Evolutionary conservation across 2,888 invertebrate species (phyloP).

Genomic region (Odontomyia ornata): DNA sequence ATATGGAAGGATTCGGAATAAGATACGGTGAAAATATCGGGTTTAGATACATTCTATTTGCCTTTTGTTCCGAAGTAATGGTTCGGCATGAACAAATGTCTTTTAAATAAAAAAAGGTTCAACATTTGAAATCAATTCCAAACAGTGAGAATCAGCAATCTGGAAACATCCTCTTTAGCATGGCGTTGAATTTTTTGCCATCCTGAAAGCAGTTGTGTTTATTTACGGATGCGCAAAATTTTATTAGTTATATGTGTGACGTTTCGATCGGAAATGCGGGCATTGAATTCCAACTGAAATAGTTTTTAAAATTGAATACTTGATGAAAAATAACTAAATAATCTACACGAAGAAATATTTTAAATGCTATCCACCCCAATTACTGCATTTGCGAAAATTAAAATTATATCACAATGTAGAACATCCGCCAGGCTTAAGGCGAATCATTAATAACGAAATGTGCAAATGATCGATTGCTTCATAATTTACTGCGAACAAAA

Average conservation of each 20-base stretch:
- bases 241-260: too few species aligned
- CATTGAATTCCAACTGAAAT: too few species aligned
- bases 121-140: conserved; percentile 35
- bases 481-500: too few species aligned
- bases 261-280: too few species aligned
- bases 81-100: conserved; percentile 37
- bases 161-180: conserved; percentile 13
- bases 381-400: background rate
- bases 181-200: background rate
- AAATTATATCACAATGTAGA: too few species aligned
- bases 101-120: conserved; percentile 39
- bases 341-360: too few species aligned
- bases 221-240: conserved; percentile 30
- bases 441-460: too few species aligned
- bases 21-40: conserved; percentile 38
- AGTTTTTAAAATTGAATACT: too few species aligned
- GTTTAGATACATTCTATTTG: conserved; percentile 40
- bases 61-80: conserved; percentile 42
- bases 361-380: too few species aligned
- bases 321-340: too few species aligned
- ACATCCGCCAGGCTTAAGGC: too few species aligned
- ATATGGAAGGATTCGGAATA: conserved; percentile 30
- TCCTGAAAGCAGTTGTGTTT: background rate
- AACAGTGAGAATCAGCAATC: background rate
- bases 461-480: too few species aligned